Evolutionary conservation across 2,113 vertebrate genomes (phyloP), one percentile per base, ranked within the genome.

Genomic region (Pithys albifrons): DNA sequence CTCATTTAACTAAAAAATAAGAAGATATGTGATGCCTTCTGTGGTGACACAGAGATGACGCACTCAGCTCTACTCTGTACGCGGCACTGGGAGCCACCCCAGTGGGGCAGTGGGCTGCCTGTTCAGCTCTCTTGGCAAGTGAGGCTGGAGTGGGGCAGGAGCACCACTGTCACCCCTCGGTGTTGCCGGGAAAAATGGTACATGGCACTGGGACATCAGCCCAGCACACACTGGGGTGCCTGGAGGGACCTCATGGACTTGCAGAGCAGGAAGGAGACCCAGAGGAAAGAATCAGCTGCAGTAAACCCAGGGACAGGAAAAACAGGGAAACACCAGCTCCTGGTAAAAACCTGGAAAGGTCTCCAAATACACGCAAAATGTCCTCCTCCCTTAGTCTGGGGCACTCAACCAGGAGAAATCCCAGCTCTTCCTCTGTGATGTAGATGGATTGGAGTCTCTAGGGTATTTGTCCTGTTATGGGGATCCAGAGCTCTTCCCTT

Each of bases 161-260:
- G 54, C 49, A 14, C 2, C 58, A 1, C 9, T 14, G n/a, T 5
- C 41, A 10, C 14, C 16, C 18, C 18, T 2, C 0, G 2, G 1
- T 2, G 12, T 45, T 2, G 12, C 1, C 4, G 13, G 49, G 52
- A 39, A 62, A 33, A 82, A 51, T 54, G 0, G 83, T 83, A 95
- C 79, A 22, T 48, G 93, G 83, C 93, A 83, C 64, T 4, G 49
- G 65, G 54, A 52, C 4, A 28, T 24, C 0, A 29, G 71, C 45
- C 46, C 20, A 9, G 54, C 62, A 41, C 5, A 1, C 1, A 5
- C 6, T 1, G 4, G 29, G n/a, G 6, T 20, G 33, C 35, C 57
- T 27, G 27, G 6, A 58, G 48, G 37, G 48, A 78, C 27, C 23
- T 0, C 4, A 39, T 86, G 80, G 69, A 9, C 48, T 41, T 19